Base-by-base conservation (phyloP, 2,797 vertebrate species). In the Fistularia commersonii region DNA sequence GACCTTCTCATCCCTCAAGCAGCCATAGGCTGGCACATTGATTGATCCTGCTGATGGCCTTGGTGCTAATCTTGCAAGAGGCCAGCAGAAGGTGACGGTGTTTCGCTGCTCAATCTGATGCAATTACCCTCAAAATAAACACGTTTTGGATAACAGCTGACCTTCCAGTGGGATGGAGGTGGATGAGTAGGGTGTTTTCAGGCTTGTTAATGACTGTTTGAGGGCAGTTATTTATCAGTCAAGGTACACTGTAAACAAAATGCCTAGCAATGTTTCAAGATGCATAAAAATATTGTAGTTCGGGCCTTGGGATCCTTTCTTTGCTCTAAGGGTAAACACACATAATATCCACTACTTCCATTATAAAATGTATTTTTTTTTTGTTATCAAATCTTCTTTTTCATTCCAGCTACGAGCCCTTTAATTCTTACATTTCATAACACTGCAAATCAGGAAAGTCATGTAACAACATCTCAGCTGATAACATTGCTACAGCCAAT, bases 41-140 rank as follows among this genome's bases (percentile, higher is more conserved):
- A 89, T 89, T 81, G 79, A 85, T 87, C 76, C 72, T 1, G 10
- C 58, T 53, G 54, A 69, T 55, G 76, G 80, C 81, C 77, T 80
- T 45, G 66, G 64, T 50, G 74, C 85, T 83, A 84, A 87, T 85
- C 78, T 84, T 76, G 61, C 64, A 48, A 61, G 51, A 66, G 64
- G 44, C 64, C 38, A 34, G 71, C 69, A 67, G 58, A 65, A 81
- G 80, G 79, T 72, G 76, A 77, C 49, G 52, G 69, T 79, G 78
- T 86, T 86, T 84, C 81, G 74, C 67, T 52, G 62, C 74, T 82
- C 80, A 73, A 70, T 84, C 78, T 64, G 61, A 77, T 72, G 73
- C 77, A 80, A 83, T 86, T 85, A 79, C 68, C 65, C 60, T 82
- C 69, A 75, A 81, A 83, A 82, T 76, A 70, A 83, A 81, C 79